phyloP scores from a whole-genome alignment of 2,113 vertebrate genomes.

The Hyaena hyaena region DNA sequence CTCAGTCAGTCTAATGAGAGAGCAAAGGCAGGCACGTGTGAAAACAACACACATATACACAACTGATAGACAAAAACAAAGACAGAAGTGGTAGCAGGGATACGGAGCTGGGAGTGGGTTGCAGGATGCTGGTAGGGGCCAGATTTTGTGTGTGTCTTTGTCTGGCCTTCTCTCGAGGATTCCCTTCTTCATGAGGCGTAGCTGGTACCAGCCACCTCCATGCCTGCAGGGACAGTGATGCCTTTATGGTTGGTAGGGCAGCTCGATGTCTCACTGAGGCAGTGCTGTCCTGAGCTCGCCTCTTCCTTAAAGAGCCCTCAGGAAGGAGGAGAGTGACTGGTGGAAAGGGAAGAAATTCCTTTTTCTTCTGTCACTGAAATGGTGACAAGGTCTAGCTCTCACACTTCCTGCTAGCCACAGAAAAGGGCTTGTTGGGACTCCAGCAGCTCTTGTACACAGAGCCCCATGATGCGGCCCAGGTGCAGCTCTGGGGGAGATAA shows the following conservation, averaged over 20 bases:
- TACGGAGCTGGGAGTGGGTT: background rate
- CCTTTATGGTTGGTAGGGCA: conserved; percentile 60
- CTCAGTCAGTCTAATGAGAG: background rate
- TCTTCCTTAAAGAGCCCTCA: background rate
- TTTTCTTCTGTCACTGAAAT: conserved; percentile 24
- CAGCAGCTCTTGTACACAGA: background rate
- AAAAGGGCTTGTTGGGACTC: background rate
- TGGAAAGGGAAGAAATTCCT: background rate
- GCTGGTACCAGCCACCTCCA: conserved; percentile 76
- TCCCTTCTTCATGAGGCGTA: conserved; percentile 50
- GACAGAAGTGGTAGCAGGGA: background rate
- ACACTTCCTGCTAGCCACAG: background rate
- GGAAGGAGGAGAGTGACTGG: background rate
- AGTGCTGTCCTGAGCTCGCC: background rate
- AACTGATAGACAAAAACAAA: conserved; percentile 18
- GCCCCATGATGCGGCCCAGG: background rate
- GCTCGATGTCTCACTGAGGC: background rate
- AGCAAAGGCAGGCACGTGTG: conserved; percentile 44
- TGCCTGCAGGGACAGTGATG: conserved; percentile 57
- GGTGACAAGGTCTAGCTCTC: background rate
- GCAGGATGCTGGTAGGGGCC: background rate
- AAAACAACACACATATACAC: conserved; percentile 1
- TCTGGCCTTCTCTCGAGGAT: conserved; percentile 65
- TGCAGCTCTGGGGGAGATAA: background rate
- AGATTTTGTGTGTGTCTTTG: conserved; percentile 45